Evolutionary conservation across 1,140 invertebrate species (phyloP).

Genomic region (Aphaenogaster floridana): DNA sequence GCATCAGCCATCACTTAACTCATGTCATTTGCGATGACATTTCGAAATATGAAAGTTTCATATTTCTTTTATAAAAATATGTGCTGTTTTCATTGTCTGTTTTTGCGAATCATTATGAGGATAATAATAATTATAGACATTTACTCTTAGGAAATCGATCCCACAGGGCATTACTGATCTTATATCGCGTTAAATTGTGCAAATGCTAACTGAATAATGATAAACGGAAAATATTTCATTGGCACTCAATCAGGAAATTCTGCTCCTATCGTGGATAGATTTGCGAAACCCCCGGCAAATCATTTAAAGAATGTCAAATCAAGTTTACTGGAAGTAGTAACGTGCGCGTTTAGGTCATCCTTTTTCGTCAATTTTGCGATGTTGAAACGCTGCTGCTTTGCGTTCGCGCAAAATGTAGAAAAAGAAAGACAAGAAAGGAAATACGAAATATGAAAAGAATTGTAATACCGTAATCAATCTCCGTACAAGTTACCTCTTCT

Average conservation of each 20-base stretch:
- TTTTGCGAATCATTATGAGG: neutral
- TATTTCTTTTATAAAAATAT: conserved; percentile 9
- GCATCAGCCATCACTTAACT: neutral
- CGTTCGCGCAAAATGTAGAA: neutral
- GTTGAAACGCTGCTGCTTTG: neutral
- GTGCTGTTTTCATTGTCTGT: neutral
- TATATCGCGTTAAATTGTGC: neutral
- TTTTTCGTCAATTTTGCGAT: conserved; percentile 60
- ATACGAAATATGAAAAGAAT: conserved; percentile 36
- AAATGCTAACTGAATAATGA: conserved; percentile 17
- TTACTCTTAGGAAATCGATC: neutral
- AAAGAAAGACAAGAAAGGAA: neutral
- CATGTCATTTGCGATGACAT: neutral
- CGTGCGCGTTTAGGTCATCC: conserved; percentile 55
- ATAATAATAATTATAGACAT: neutral
- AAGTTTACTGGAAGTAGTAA: conserved; percentile 78
- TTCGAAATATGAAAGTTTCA: neutral
- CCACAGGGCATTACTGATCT: conserved; percentile 31
- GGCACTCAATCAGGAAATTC: conserved; percentile 31
- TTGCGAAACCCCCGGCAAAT: conserved; percentile 80
- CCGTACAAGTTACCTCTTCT: conserved; percentile 77
- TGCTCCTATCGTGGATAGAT: conserved; percentile 74
- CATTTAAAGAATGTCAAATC: conserved; percentile 77
- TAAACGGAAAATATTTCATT: conserved; percentile 28
- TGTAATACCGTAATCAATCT: conserved; percentile 41